Evolutionary conservation across 2,113 vertebrate species (phyloP), one percentile per base, ranked within the genome.

Genomic region (Monopterus albus): DNA sequence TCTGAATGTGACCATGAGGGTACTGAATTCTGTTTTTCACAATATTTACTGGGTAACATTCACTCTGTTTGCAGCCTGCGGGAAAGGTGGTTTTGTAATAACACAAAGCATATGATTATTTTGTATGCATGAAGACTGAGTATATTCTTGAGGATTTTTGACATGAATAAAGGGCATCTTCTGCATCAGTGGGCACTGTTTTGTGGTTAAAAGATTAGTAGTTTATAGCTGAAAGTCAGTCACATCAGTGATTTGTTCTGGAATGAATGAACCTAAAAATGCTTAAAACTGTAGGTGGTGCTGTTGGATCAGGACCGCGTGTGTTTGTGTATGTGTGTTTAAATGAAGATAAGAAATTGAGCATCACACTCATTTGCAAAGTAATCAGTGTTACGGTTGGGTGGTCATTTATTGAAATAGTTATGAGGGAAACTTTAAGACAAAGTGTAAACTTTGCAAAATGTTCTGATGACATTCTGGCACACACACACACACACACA

Each of bases 31-130:
- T 39, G n/a, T 29, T 79, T 45, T 28, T 39, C 46, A 46, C 20
- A 29, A 36, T 84, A 88, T 88, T 89, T 91, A 87, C 88, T 74
- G 13, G 53, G 74, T n/a, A 64, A 33, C 2, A 2, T 70, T 83
- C 13, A 1, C 2, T 29, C 18, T 7, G 2, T 81, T 42, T 47
- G 42, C 62, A 55, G 45, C 42, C 21, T 64, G 20, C 42, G 5
- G 38, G 29, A 21, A 23, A 50, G 6, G 31, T 40, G 1, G 38
- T 72, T 85, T 81, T 84, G 25, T 75, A 79, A 69, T n/a, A 65
- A 55, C 6, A 29, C 18, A 28, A 31, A 23, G 43, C 6, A 15
- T 36, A 14, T 45, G 15, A 47, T 72, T 20, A 36, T 81, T 88
- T 83, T 87, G 40, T 86, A 80, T 8, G 7, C 5, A 18, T 58